phyloP scores from a whole-genome alignment of 2,888 invertebrate species.

The Epiblema foenella region DNA sequence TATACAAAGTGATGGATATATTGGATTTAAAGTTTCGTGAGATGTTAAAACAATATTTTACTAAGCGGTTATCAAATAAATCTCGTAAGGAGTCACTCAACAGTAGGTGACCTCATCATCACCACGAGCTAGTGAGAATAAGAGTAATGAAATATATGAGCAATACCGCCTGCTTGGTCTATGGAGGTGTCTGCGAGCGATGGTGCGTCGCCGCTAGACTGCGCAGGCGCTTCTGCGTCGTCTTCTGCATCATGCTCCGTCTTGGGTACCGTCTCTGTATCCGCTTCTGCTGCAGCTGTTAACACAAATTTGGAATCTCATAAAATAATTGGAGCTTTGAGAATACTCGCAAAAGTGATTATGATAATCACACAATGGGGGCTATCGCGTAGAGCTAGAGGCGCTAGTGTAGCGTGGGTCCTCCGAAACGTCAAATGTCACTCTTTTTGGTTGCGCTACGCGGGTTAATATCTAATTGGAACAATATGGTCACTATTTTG shows the following conservation, averaged over 20 bases:
- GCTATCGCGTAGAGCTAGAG: too few species aligned
- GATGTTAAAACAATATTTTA: too few species aligned
- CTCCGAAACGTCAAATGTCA: too few species aligned
- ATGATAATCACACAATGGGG: too few species aligned
- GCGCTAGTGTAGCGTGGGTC: too few species aligned
- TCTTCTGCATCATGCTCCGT: constrained; percentile 39
- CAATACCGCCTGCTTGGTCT: constrained; percentile 26
- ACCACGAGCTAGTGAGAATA: background rate
- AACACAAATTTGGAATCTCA: background rate
- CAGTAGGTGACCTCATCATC: background rate
- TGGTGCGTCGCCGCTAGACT: constrained; percentile 15
- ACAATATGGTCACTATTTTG: too few species aligned
- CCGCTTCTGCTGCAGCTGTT: constrained; percentile 13
- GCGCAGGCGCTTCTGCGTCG: constrained; percentile 32
- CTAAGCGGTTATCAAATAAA: too few species aligned
- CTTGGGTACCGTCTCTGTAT: constrained; percentile 43
- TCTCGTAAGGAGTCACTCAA: background rate
- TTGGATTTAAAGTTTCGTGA: too few species aligned
- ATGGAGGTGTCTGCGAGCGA: constrained; percentile 8
- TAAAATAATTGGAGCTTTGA: background rate
- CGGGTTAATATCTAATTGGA: too few species aligned
- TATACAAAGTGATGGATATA: too few species aligned
- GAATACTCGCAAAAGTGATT: background rate
- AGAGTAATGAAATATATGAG: background rate
- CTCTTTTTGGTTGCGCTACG: too few species aligned